Evolutionary conservation across 2,113 vertebrate species (phyloP).

Genomic region (Ceratotherium simum): DNA sequence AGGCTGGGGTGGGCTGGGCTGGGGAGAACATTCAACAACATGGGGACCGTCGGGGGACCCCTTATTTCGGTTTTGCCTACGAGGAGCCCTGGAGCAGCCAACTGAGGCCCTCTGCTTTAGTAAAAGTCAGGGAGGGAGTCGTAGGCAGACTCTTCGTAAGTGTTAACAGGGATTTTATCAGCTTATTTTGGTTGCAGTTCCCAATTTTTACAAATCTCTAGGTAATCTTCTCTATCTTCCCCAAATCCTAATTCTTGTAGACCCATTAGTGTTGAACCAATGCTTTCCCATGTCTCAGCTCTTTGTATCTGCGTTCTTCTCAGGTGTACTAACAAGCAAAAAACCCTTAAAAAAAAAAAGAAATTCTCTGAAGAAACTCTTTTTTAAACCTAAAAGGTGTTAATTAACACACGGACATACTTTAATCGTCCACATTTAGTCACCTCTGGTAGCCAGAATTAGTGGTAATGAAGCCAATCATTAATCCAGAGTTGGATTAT

Average conservation of each 20-base stretch:
- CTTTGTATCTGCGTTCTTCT: background rate
- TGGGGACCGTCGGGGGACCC: constrained; percentile 66
- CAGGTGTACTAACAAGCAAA: background rate
- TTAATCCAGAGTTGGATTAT: background rate
- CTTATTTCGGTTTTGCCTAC: constrained; percentile 79
- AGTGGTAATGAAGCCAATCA: background rate
- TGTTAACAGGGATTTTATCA: constrained; percentile 84
- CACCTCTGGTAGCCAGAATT: background rate
- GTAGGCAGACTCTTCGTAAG: constrained; percentile 85
- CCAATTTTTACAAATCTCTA: background rate
- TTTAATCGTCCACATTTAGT: background rate
- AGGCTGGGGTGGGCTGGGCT: background rate
- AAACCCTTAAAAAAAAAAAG: background rate
- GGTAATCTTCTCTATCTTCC: background rate
- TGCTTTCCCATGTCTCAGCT: background rate
- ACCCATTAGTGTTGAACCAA: background rate
- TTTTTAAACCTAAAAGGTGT: constrained; percentile 14
- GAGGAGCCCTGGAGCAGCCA: constrained; percentile 76
- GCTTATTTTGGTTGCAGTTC: background rate
- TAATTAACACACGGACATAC: background rate
- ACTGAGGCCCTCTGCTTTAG: constrained; percentile 82
- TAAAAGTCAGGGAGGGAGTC: constrained; percentile 84
- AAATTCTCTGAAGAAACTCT: background rate
- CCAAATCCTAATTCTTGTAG: background rate
- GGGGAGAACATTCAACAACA: constrained; percentile 46